phyloP scores from a whole-genome alignment of 2,888 invertebrate genomes.

The Lasioglossum marginatum region DNA sequence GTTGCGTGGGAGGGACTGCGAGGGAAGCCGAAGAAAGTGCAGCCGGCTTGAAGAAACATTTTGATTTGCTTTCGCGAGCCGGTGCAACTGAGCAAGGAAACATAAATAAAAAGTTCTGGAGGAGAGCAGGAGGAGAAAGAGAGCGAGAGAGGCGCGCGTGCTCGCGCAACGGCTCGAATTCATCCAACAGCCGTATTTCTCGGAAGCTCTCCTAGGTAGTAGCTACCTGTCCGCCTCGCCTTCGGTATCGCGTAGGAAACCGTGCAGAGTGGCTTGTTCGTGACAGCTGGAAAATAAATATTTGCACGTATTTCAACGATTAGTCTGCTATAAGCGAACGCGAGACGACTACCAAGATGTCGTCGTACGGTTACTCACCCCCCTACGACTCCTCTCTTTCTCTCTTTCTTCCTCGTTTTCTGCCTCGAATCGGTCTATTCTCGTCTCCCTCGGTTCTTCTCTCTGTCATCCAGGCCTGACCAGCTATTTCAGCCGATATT shows the following conservation, averaged over 20 bases:
- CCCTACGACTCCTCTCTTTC: background rate
- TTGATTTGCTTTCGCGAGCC: conserved; percentile 62
- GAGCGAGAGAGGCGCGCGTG: conserved; percentile 20
- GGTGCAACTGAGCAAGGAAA: conserved; percentile 59
- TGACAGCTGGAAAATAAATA: conserved; percentile 79
- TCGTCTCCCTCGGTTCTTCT: background rate
- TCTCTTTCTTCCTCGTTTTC: background rate
- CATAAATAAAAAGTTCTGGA: conserved; percentile 72
- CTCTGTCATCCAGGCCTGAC: conserved; percentile 12
- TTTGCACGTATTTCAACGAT: conserved; percentile 79
- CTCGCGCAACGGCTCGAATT: conserved; percentile 55
- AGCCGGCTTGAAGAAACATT: conserved; percentile 58
- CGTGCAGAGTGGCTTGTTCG: conserved; percentile 69
- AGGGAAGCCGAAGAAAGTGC: background rate
- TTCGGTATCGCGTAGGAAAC: conserved; percentile 57
- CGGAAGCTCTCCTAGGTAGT: conserved; percentile 64
- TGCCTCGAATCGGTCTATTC: background rate
- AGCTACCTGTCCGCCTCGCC: conserved; percentile 58
- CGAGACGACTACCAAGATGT: conserved; percentile 63
- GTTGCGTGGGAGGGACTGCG: background rate
- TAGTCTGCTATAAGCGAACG: conserved; percentile 73
- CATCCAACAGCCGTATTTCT: conserved; percentile 72
- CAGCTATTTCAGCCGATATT: conserved; percentile 47
- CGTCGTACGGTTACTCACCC: conserved; percentile 40
- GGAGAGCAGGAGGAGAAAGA: background rate